Percentiles rank a stretch among this genome's conserved stretches.
Evolutionary conservation across 2,888 invertebrate species (phyloP).

Genomic region (Sinodicranocentrus sp.): DNA sequence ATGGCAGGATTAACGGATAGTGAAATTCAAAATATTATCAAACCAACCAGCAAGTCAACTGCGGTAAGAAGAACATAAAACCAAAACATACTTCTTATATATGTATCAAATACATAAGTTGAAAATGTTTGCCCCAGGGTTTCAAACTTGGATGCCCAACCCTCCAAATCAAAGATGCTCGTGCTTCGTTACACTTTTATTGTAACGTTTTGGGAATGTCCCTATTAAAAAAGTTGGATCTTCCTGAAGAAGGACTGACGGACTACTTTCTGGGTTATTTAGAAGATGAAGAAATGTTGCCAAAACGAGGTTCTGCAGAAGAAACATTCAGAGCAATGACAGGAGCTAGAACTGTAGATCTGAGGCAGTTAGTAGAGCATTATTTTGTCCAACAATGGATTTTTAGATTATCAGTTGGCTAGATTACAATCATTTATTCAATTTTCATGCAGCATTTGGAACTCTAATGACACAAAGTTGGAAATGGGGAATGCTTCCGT

Average conservation of each 20-base stretch:
- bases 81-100: too few species aligned
- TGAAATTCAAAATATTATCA: too few species aligned
- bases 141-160: not conserved
- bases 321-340: slow-evolving; percentile 15
- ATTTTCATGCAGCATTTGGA: not conserved
- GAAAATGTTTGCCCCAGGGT: too few species aligned
- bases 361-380: not conserved
- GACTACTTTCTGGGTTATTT: slow-evolving; percentile 12
- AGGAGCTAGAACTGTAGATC: slow-evolving; percentile 3
- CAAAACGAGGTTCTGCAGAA: not conserved
- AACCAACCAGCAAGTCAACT: too few species aligned
- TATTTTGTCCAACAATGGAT: too few species aligned
- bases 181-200: not conserved
- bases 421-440: too few species aligned
- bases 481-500: slow-evolving; percentile 21
- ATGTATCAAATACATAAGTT: too few species aligned
- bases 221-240: slow-evolving; percentile 4
- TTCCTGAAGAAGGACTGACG: not conserved
- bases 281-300: not conserved
- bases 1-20: too few species aligned
- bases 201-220: slow-evolving; percentile 6
- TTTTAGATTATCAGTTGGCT: too few species aligned
- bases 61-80: too few species aligned
- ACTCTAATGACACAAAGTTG: not conserved
- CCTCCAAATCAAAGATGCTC: not conserved